Evolutionary conservation across 2,797 vertebrate species (phyloP), one percentile per base, ranked within the genome.

Genomic region (Aulostomus chinensis): DNA sequence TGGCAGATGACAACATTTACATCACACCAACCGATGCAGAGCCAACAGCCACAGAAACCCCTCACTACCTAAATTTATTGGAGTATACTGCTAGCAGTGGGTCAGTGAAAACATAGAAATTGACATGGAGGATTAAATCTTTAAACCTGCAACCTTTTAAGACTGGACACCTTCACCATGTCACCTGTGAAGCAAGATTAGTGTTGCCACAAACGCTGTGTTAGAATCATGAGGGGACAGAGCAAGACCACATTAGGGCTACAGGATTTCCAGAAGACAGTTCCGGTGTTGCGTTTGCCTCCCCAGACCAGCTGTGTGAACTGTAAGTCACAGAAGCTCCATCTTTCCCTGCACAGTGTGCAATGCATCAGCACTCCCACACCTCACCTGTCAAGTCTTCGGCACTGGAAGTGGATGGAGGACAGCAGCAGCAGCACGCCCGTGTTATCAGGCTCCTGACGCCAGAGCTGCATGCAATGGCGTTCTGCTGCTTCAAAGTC

Each of bases 401-500:
- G 93, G 88, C 97, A 99, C 83, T 99, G 97, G 93, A 99, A 99
- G 88, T 99, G 97, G 85, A 99, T 99, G 68, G 97, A 99, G 5
- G 97, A 99, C 35, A 99, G 92, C 53, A 99, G 93, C 71, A 99
- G 88, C 68, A 99, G 92, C 64, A 99, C 97, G 12, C 97, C 97
- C 42, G 97, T 99, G 80, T 99, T 99, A 89, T 99, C 97, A 62
- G 97, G 97, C 90, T 99, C 97, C 87, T 99, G 97, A 55, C 97
- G 93, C 97, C 97, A 99, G 46, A 99, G 91, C 82, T 99, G 97
- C 97, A 99, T 99, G 90, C 97, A 99, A 91, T 99, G 97, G 78
- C 97, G 95, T 86, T 99, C 97, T 35, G 97, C 97, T 57, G 97
- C 97, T 89, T 99, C 97, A 86, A 98, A 99, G 88, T 99, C 97